Base-by-base conservation (phyloP, 2,797 vertebrate genomes). In the Pangasius mekongensis region DNA sequence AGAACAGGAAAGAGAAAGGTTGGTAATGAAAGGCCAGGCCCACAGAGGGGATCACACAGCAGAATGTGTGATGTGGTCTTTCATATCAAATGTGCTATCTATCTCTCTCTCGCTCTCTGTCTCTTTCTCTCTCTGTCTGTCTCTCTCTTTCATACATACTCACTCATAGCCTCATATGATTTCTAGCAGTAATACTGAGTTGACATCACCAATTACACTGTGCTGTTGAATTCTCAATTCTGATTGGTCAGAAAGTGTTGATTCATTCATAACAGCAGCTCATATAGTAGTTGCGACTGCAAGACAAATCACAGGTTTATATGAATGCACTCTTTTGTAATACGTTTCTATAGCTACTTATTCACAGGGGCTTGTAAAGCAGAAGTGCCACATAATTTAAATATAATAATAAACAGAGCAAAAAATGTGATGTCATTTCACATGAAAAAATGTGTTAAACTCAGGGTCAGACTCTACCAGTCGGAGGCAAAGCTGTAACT, bases 11-110 rank as follows among this genome's bases (percentile, higher is more conserved):
- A 78, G 62, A 78, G 58, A 84, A 66, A 87, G 33, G 60, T 33
- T 60, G 52, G 64, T 60, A 60, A 81, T 85, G 76, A 85, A 88
- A 88, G 66, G 74, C 54, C 64, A 49, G 62, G 82, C 58, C 58
- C 16, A 64, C 30, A 54, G 81, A 58, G 83, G 30, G 27, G 54
- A 66, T 81, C 36, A 52, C 82, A 83, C 58, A n/a, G 60, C 49
- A 30, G 83, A 76, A 83, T 77, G 58, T 24, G 30, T 39, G 62
- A 85, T 81, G 80, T 47, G 54, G 83, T 60, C 43, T 30, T n/a
- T 83, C 24, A 66, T 83, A 83, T 83, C 60, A 49, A 47, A 39
- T 24, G 52, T 47, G 11, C 58, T 39, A 2, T 10, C 4, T 47
- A 11, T 18, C 58, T n/a, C 22, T 60, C 56, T 33, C 5, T 52